Percentiles rank a stretch among this genome's conserved stretches.
phyloP scores from a whole-genome alignment of 2,113 vertebrate species.

The Platysternon megacephalum region DNA sequence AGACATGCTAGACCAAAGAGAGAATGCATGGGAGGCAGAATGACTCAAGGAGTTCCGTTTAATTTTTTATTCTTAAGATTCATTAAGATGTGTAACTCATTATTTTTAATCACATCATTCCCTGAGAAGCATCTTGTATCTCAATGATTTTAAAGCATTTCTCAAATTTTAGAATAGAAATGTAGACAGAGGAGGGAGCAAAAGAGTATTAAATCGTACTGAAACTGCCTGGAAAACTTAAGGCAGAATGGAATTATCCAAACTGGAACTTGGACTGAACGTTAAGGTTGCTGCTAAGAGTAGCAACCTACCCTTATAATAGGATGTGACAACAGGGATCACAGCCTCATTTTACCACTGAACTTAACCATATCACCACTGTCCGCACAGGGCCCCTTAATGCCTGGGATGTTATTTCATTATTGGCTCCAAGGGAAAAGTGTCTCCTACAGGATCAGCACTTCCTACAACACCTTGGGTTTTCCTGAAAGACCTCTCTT shows the following conservation, averaged over 20 bases:
- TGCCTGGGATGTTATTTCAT: accelerated
- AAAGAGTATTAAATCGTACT: not conserved
- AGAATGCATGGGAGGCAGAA: not conserved
- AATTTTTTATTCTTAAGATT: not conserved
- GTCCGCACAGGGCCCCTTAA: accelerated
- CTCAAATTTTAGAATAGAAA: not conserved
- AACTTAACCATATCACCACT: accelerated
- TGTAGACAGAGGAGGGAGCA: not conserved
- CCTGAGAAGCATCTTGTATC: not conserved
- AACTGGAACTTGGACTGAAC: not conserved
- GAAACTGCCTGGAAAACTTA: constrained; percentile 4
- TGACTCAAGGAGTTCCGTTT: not conserved
- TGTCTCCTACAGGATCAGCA: not conserved
- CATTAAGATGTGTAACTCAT: not conserved
- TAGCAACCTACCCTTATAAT: not conserved
- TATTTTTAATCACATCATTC: not conserved
- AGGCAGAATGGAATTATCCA: not conserved
- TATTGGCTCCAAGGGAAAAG: accelerated
- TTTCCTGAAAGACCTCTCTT: not conserved
- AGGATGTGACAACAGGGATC: not conserved
- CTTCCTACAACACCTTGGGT: not conserved
- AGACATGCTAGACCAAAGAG: not conserved
- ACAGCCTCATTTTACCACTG: not conserved
- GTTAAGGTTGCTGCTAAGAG: not conserved
- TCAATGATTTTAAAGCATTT: not conserved